Base-by-base conservation (phyloP, 2,888 invertebrate genomes). In the Syritta pipiens region DNA sequence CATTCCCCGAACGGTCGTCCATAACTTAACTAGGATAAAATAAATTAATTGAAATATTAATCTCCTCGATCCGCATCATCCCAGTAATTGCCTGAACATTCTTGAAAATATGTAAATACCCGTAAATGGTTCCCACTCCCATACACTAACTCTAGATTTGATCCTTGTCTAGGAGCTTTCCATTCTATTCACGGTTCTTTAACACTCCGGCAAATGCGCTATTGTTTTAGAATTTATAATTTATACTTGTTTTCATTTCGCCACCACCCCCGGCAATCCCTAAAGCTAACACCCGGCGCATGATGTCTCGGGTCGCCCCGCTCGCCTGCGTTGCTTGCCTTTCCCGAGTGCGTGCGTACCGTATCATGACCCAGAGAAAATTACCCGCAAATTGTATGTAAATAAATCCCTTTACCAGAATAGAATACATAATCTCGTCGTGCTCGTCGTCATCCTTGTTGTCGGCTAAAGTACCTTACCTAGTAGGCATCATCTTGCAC, bases 341-440 rank as follows among this genome's bases (percentile, higher is more conserved):
- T n/a, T 20, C 35, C 40, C 53, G 42, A 24, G 62, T 62, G 62
- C 53, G 60, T 60, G 60, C 60, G 51, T 53, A 51, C 32, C 22
- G 46, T 48, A 49, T 51, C 44, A 65, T 65, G 28, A 37, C 44
- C 57, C 44, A 10, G n/a, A 22, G 35, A 59, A 59, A 65, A 59
- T 59, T 51, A 59, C 51, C 65, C 63, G 63, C 72, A 74, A 74
- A 74, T 74, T 74, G 65, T 74, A 59, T 65, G 63, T 65, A 74
- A 74, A 65, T 63, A 72, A 51, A 65, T 65, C 65, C 71, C 62
- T 51, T 59, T 51, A 51, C 57, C 49, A 14, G 26, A 10, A 44
- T 63, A 28, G 57, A 72, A 65, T 74, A 65, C 51, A 63, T 48
- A 72, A 63, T 63, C 62, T 48, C 48, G 32, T 49, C 40, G 37